Base-by-base conservation (phyloP, 2,797 vertebrate genomes). In the Scolopax rusticola region DNA sequence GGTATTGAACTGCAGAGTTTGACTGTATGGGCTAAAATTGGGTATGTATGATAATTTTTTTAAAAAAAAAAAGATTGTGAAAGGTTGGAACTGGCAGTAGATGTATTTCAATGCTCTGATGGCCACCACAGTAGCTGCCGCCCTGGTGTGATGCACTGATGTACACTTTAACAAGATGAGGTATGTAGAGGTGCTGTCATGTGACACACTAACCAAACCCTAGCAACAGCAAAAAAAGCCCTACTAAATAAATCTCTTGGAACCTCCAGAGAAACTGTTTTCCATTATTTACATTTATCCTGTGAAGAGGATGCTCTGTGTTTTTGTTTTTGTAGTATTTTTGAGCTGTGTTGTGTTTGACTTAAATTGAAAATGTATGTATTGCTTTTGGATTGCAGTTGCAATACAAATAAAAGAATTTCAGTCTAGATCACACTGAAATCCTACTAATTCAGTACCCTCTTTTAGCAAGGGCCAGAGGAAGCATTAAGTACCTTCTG, bases 11-110 rank as follows among this genome's bases (percentile, higher is more conserved):
- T 67, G 8, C 63, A 23, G 32, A 7, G 15, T 82, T 61, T 47
- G 67, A 23, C 41, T 69, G 1, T 1, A 0, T 41, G 61, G 43
- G 45, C 33, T 68, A 2, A 19, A 53, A 61, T 32, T 56, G 45
- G 54, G 17, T 8, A 2, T 2, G 30, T 30, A 2, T 57, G 27
- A 0, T 4, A 15, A 51, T 20, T n/a, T n/a, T n/a, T n/a, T 6
- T 84, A 27, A 23, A 48, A 48, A 7, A 11, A 41, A 47, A 36
- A 27, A 2, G 3, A 7, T 4, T 17, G 2, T 36, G 53, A 2
- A n/a, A 43, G 53, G 28, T 1, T 65, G 40, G 45, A 38, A 51
- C 13, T 59, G 57, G 30, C 45, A 56, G 10, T 15, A 24, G 68
- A 9, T 73, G 45, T 9, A 36, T 64, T 68, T 57, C 19, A 4